phyloP scores from a whole-genome alignment of 30 jellyfish, hydroid and myxozoan genomes.

The Aurelia aurita complex sp. Pacific region DNA sequence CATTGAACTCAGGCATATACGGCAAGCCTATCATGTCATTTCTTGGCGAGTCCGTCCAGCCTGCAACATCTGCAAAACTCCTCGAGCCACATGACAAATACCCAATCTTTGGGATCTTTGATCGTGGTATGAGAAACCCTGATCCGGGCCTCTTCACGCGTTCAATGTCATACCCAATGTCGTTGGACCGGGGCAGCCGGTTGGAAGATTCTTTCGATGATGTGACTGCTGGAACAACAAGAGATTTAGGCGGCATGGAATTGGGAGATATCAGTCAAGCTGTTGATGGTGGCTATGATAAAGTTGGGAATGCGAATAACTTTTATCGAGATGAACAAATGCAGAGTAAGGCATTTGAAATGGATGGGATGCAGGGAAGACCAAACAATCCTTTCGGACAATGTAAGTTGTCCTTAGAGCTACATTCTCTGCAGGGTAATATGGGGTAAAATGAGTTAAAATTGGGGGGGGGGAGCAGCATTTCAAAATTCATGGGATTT shows the following conservation, averaged over 20 bases:
- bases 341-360: conserved; percentile 42
- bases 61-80: background rate
- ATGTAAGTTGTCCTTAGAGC: conserved; percentile 5
- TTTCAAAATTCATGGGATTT: no score
- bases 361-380: background rate
- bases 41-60: conserved; percentile 18
- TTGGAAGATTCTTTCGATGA: background rate
- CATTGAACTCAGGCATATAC: conserved; percentile 36
- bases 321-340: conserved; percentile 38
- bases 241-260: conserved; percentile 32
- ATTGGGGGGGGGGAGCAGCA: no score
- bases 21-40: conserved; percentile 68
- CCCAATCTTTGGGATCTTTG: conserved; percentile 53
- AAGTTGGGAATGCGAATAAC: conserved; percentile 2
- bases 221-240: background rate
- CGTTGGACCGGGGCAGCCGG: background rate
- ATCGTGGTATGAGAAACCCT: conserved; percentile 38
- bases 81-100: conserved; percentile 56
- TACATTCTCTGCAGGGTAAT: background rate
- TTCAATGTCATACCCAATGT: conserved; percentile 18
- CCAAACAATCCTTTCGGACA: conserved; percentile 50
- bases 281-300: background rate
- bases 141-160: conserved; percentile 25
- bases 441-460: no score
- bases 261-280: conserved; percentile 48